phyloP scores from a whole-genome alignment of 1,140 invertebrate species.

The Monomorium pharaonis region DNA sequence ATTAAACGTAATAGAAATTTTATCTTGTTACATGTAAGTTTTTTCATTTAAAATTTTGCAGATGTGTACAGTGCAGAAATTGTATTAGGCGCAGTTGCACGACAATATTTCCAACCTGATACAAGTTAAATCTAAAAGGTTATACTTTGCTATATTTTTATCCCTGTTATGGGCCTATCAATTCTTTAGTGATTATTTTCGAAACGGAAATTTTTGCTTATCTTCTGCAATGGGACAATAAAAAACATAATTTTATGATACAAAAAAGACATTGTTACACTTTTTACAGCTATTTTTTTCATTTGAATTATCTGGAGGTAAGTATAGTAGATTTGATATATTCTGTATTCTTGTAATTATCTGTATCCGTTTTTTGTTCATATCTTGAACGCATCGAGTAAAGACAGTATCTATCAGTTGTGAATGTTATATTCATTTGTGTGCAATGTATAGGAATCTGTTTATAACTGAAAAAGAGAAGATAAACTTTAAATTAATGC shows the following conservation, averaged over 20 bases:
- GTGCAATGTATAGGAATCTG: too few relatives aligned
- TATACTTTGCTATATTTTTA: slow-evolving; percentile 59
- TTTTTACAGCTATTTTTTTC: not conserved
- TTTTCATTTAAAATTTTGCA: slow-evolving; percentile 69
- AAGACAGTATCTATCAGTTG: too few relatives aligned
- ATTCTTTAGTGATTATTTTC: slow-evolving; percentile 72
- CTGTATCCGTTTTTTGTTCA: too few relatives aligned
- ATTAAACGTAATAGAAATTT: not conserved
- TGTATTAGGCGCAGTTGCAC: slow-evolving; percentile 80
- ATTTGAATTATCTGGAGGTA: not conserved
- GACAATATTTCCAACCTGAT: slow-evolving; percentile 81
- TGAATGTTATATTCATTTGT: too few relatives aligned
- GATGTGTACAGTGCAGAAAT: slow-evolving; percentile 83
- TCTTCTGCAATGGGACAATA: slow-evolving; percentile 80
- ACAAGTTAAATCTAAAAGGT: slow-evolving; percentile 60
- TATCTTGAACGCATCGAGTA: too few relatives aligned
- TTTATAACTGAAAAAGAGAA: too few relatives aligned
- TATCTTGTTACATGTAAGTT: not conserved
- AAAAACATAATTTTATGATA: slow-evolving; percentile 80
- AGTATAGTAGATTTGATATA: too few relatives aligned
- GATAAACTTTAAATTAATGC: too few relatives aligned
- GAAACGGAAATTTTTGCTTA: slow-evolving; percentile 74
- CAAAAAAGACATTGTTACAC: slow-evolving; percentile 60
- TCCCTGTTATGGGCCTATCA: slow-evolving; percentile 50
- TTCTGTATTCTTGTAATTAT: too few relatives aligned